Evolutionary conservation across 2,113 vertebrate genomes (phyloP).

Genomic region (Prinia subflava): DNA sequence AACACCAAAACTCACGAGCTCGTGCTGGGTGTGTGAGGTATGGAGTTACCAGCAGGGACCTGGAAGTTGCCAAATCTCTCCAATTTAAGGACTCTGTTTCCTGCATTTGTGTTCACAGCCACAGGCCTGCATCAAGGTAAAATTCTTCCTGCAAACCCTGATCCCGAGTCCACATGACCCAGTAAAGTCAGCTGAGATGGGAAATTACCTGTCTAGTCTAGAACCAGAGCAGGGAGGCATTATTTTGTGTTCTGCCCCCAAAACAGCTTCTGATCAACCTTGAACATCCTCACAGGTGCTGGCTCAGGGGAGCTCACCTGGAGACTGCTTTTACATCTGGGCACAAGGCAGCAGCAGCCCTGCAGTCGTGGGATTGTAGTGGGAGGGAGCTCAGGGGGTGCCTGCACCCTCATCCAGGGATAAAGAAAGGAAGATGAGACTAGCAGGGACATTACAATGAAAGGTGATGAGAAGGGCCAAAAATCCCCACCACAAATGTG

Average conservation of each 20-base stretch:
- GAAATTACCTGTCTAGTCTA: not conserved
- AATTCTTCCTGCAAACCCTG: not conserved
- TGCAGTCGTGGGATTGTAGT: not conserved
- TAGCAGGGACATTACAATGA: not conserved
- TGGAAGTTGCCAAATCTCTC: not conserved
- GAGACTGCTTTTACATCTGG: not conserved
- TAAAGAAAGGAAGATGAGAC: not conserved
- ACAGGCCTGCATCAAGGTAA: not conserved
- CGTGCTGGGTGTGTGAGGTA: rapidly evolving
- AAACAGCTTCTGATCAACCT: not conserved
- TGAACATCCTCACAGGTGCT: not conserved
- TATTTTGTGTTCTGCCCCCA: not conserved
- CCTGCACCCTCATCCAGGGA: not conserved
- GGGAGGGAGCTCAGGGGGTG: not conserved
- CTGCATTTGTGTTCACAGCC: not conserved
- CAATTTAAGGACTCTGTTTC: not conserved
- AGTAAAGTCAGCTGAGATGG: not conserved
- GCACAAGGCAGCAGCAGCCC: not conserved
- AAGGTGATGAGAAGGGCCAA: not conserved
- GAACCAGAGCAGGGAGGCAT: not conserved
- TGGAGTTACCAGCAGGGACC: not conserved
- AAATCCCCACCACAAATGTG: not conserved
- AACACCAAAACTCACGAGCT: rapidly evolving
- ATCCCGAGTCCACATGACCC: not conserved
- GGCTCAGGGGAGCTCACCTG: not conserved